Evolutionary conservation across 2,797 vertebrate species (phyloP), one percentile per base, ranked within the genome.

Genomic region (Saxicola maurus): DNA sequence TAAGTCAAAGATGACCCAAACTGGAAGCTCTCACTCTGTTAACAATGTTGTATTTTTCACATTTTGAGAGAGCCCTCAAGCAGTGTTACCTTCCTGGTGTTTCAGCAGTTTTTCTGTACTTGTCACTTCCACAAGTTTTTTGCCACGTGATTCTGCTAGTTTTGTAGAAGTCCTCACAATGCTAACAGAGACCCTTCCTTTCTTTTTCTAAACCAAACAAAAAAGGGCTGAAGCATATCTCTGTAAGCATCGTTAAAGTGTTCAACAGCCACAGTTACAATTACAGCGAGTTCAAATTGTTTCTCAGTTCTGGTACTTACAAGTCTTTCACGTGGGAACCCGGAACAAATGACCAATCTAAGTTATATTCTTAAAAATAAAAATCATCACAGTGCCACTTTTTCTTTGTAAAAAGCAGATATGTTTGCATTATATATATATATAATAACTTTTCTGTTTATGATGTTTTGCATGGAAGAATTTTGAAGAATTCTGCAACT

Each of bases 381-480:
- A 80, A 88, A 82, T 79, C 71, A 91, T 92, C 93, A 91, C 76
- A 91, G 80, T 94, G 86, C 94, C 90, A 94, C 81, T 95, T 96
- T 97, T 95, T 96, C 87, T 96, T 95, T 96, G 97, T 97, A 96
- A 94, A 97, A 96, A 97, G 79, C 91, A 85, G 86, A 95, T 95
- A 94, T 89, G 90, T 97, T 96, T 96, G 91, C 95, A 88, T 97
- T 97, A 91, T 94, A 95, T 81, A 87, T 72, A 69, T 86, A 87
- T 91, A 96, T 93, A 95, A 96, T 94, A 96, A 95, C 95, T 96
- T 98, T 97, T 98, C 92, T 97, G 97, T 98, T 98, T 97, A 97
- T 96, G 96, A 95, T 97, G 96, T 98, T 98, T 96, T 98, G 97
- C 98, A 98, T 98, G 98, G 97, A 97, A 97, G 96, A 98, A 83